Evolutionary conservation across 2,888 invertebrate genomes (phyloP), one percentile per base, ranked within the genome.

Genomic region (Drepana falcataria): DNA sequence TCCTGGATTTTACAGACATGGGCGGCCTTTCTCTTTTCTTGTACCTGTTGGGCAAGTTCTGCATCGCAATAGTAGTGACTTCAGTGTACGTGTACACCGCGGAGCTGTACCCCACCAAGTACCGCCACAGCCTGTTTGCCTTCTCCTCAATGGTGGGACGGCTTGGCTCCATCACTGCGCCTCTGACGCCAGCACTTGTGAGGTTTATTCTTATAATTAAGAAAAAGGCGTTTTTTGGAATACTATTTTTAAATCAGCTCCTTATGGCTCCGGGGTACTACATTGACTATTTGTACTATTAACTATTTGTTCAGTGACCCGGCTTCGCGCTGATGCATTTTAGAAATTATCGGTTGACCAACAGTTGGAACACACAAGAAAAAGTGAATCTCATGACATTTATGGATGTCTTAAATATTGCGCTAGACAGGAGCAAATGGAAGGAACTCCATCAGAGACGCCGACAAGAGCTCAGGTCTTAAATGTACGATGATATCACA

Each of bases 91-190:
- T 93, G 60, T 93, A 92, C 67, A 93, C 94, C 1, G 87, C 93
- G 5, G 94, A 94, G 79, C 81, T 94, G 68, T 94, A 93, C 71
- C 94, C 94, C 1, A 94, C 94, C 33, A 90, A 87, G 63, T 80
- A 93, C 35, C 84, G 94, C 2, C 93, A 94, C 69, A 92, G 92
- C 35, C 78, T 93, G 48, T 83, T 94, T 51, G 93, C 92, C 0
- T 84, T 92, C 53, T 93, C 93, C 64, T 93, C 93, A 9, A 93
- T 93, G 93, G 85, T 93, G 62, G 94, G 94, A 2, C 84, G 93
- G 35, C 77, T 94, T 52, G 94, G 94, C 0, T 92, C 93, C 0
- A 93, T 94, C 78, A 62, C 92, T 48, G 93, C 94, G 2, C 94
- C 94, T 0, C 93, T 93, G 64, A 92, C 93, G 4, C 92, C 92